Base-by-base conservation (phyloP, 2,797 vertebrate species). In the Callimico goeldii region DNA sequence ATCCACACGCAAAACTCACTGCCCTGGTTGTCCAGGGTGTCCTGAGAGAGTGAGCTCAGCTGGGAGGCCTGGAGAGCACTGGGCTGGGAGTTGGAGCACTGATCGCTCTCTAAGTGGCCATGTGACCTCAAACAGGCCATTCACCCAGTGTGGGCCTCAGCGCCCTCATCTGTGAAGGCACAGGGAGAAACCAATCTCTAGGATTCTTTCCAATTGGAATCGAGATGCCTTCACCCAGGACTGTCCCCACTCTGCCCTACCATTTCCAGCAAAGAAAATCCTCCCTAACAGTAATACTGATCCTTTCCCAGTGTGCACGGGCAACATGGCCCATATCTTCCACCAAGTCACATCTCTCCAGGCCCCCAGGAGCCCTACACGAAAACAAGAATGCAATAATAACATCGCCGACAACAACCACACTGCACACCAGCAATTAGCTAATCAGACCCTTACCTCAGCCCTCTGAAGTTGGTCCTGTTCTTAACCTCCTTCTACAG, bases 51-150 rank as follows among this genome's bases (percentile, higher is more conserved):
- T 0, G 0, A 2, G 67, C 6, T 64, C 46, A 2, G 36, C 57
- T 5, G 26, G 55, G 39, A 39, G 30, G 30, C 52, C n/a, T 0
- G 15, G 9, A 50, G 22, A 61, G 46, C 50, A 22, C 58, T 1
- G 36, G n/a, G 24, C 75, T 39, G 17, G 11, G 73, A 48, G 39
- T 6, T 39, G 33, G 76, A n/a, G 28, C 13, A 48, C 33, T 39
- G 82, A 70, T 0, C 0, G 2, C 17, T 22, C 55, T 46, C 48
- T 33, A 19, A 0, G 41, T n/a, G 55, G 33, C 82, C 2, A 0
- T 6, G 80, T 28, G 70, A 58, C 61, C 57, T 36, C n/a, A n/a
- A 33, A 33, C 8, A 46, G 43, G 57, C 55, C 33, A 48, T n/a
- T 50, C 43, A 46, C 39, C 75, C 73, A n/a, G 39, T 39, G 1